Conservation (phyloP, 1,140 invertebrate species). For the Helicorthomorpha holstii region DNA sequence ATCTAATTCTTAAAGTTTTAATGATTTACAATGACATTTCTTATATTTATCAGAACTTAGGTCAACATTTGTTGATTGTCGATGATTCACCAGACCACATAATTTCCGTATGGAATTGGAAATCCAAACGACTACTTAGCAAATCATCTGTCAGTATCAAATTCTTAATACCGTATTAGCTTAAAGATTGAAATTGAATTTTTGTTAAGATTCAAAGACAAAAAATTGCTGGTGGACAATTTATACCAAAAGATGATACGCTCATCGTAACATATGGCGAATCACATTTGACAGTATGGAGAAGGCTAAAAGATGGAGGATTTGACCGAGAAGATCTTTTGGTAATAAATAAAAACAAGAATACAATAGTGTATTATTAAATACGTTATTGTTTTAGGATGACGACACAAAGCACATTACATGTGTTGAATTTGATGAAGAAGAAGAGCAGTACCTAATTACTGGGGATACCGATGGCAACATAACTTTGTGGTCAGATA, state of each 20-base stretch:
- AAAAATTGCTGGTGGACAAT: slow-evolving; percentile 71
- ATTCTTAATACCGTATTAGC: background rate
- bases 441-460: slow-evolving; percentile 61
- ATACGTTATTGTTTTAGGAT: background rate
- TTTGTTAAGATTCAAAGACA: slow-evolving; percentile 56
- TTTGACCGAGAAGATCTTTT: slow-evolving; percentile 56
- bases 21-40: background rate
- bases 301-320: slow-evolving; percentile 66
- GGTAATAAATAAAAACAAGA: background rate
- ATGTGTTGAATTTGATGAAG: slow-evolving; percentile 73
- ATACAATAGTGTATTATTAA: background rate
- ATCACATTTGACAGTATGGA: slow-evolving; percentile 84
- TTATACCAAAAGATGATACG: slow-evolving; percentile 85
- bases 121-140: slow-evolving; percentile 53
- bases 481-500: slow-evolving; percentile 80
- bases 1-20: background rate
- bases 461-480: slow-evolving; percentile 87
- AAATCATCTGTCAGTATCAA: slow-evolving; percentile 60
- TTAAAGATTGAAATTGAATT: background rate
- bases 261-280: slow-evolving; percentile 82
- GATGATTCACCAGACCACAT: slow-evolving; percentile 70
- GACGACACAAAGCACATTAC: background rate
- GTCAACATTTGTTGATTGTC: slow-evolving; percentile 66
- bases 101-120: slow-evolving; percentile 75
- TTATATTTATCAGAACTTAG: slow-evolving; percentile 43